phyloP scores from a whole-genome alignment of 2,113 vertebrate species.

The Suncus etruscus region DNA sequence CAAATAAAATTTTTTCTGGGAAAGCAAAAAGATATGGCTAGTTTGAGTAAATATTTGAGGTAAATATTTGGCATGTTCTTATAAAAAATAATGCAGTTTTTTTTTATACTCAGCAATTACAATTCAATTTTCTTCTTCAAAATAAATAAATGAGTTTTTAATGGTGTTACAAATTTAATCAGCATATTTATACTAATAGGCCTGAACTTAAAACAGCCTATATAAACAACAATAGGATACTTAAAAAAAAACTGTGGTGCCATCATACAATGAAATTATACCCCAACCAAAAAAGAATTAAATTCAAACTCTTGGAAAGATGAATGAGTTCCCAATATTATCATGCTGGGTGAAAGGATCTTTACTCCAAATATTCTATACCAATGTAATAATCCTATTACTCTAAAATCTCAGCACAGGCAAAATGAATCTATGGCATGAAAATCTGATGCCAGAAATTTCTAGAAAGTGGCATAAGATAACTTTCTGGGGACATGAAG shows the following conservation, averaged over 20 bases:
- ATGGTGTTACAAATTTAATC: background rate
- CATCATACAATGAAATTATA: background rate
- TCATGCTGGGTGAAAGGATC: background rate
- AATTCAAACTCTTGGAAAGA: background rate
- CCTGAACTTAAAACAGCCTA: background rate
- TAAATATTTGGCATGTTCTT: background rate
- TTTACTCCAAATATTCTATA: background rate
- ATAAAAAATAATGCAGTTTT: background rate
- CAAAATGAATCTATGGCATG: background rate
- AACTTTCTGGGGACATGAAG: background rate
- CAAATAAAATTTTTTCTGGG: background rate
- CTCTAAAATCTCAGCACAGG: background rate
- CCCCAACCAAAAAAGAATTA: too few species aligned
- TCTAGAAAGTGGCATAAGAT: background rate
- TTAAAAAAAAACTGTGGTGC: background rate
- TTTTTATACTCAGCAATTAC: background rate
- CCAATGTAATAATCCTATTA: background rate
- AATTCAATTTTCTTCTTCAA: background rate
- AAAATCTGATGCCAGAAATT: constrained; percentile 1
- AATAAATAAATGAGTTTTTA: background rate
- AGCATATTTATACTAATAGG: background rate
- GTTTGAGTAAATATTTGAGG: background rate
- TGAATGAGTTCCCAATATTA: background rate
- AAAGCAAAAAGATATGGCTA: background rate
- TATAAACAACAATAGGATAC: background rate